Conservation (phyloP, 2,797 vertebrate genomes). For the Acipenser ruthenus region DNA sequence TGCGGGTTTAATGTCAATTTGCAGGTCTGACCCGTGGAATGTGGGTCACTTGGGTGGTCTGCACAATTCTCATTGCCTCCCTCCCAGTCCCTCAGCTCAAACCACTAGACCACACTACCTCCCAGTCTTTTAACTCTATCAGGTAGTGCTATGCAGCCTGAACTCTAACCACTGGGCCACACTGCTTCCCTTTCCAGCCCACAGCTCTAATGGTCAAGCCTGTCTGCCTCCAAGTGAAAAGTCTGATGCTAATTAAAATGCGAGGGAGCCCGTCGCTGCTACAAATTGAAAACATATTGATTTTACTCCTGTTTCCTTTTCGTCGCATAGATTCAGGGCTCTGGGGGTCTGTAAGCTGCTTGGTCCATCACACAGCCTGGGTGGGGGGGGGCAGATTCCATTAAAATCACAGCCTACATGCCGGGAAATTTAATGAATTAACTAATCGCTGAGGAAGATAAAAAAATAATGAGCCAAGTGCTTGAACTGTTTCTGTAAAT, state of each 20-base stretch:
- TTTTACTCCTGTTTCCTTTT: constrained; percentile 27
- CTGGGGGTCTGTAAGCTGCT: not conserved
- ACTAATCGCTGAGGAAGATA: not conserved
- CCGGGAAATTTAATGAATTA: not conserved
- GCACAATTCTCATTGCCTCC: too few species aligned
- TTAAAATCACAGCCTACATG: not conserved
- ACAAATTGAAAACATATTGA: constrained; percentile 50
- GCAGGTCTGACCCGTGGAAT: too few species aligned
- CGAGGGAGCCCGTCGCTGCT: constrained; percentile 37
- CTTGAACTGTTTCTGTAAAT: not conserved
- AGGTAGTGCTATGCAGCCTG: too few species aligned
- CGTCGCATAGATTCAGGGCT: not conserved
- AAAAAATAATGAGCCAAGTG: constrained; percentile 11
- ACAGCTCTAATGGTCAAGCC: not conserved
- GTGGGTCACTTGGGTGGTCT: too few species aligned
- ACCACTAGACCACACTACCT: too few species aligned
- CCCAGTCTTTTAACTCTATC: too few species aligned
- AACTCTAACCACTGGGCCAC: too few species aligned
- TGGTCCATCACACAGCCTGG: constrained; percentile 5
- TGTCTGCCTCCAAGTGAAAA: not conserved
- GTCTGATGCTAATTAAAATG: constrained; percentile 39
- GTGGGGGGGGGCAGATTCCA: not conserved
- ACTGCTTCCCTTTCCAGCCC: not conserved
- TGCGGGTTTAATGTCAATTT: too few species aligned
- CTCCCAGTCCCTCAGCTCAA: too few species aligned